Percentiles rank a stretch among this genome's conserved stretches.
Evolutionary conservation across 2,113 vertebrate species (phyloP).

Genomic region (Daphoenositta chrysoptera): DNA sequence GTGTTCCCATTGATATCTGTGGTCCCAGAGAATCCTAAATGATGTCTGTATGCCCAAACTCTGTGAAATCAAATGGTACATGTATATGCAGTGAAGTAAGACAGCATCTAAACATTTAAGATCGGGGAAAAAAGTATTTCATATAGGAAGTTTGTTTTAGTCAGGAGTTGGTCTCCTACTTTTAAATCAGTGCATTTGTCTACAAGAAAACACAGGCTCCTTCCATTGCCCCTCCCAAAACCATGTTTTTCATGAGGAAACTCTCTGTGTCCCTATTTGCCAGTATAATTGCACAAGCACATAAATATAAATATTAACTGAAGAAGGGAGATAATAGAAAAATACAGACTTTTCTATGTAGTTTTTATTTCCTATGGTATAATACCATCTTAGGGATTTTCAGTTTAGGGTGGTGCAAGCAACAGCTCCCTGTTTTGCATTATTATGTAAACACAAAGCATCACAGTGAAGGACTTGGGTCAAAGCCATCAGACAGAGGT

Average conservation of each 20-base stretch:
- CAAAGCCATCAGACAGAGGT: background rate
- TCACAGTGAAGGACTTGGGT: background rate
- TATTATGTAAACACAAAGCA: background rate
- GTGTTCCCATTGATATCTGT: background rate
- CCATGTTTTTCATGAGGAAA: background rate
- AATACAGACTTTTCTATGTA: background rate
- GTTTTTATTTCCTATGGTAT: background rate
- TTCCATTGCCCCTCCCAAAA: background rate
- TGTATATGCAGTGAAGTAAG: background rate
- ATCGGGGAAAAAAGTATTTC: background rate
- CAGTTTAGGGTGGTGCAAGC: background rate
- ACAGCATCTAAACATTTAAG: background rate
- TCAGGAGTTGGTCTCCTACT: background rate
- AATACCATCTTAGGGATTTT: rapidly evolving
- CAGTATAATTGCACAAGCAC: background rate
- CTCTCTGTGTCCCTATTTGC: background rate
- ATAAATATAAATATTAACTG: background rate
- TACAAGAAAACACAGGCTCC: background rate
- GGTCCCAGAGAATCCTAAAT: background rate
- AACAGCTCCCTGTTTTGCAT: background rate
- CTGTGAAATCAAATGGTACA: background rate
- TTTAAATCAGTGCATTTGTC: background rate
- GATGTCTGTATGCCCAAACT: background rate
- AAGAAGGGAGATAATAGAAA: background rate
- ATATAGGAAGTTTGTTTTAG: background rate